Evolutionary conservation across 1,140 invertebrate genomes (phyloP).

Genomic region (Paraescarpia echinospica): DNA sequence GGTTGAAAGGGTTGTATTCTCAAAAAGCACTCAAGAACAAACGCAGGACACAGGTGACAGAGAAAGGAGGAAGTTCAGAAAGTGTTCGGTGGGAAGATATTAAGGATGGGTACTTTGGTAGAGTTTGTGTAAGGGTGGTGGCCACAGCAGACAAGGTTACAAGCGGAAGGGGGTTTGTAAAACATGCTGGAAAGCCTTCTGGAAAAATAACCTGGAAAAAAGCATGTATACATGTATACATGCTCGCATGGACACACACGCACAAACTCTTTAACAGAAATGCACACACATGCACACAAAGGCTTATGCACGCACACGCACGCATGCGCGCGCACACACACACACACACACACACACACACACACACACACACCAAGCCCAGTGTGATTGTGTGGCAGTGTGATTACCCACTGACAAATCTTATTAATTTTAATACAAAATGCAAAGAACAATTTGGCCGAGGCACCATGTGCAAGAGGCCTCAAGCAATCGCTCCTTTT

Average conservation of each 20-base stretch:
- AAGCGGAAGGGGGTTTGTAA: background rate
- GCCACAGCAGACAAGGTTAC: background rate
- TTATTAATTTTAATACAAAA: too few relatives aligned
- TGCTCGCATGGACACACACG: slow-evolving; percentile 1
- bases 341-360: slow-evolving; percentile 5
- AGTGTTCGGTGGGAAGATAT: too few relatives aligned
- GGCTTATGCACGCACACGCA: background rate
- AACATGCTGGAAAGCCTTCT: background rate
- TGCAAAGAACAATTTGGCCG: too few relatives aligned
- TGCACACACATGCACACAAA: background rate
- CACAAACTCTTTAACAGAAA: background rate
- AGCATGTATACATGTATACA: background rate
- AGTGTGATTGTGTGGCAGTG: too few relatives aligned
- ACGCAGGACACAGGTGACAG: background rate
- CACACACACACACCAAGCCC: background rate
- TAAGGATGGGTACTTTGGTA: too few relatives aligned
- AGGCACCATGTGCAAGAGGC: too few relatives aligned
- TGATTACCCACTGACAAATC: too few relatives aligned
- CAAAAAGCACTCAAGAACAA: background rate
- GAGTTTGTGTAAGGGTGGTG: background rate
- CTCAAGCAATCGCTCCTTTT: too few relatives aligned
- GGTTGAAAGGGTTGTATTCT: background rate
- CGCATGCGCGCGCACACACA: background rate
- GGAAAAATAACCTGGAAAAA: background rate
- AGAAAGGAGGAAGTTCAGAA: background rate